Evolutionary conservation across 35 echinoderm and acorn worm species (phyloP), one percentile per base, ranked within the genome.

Genomic region (Stichopus chloronotus): DNA sequence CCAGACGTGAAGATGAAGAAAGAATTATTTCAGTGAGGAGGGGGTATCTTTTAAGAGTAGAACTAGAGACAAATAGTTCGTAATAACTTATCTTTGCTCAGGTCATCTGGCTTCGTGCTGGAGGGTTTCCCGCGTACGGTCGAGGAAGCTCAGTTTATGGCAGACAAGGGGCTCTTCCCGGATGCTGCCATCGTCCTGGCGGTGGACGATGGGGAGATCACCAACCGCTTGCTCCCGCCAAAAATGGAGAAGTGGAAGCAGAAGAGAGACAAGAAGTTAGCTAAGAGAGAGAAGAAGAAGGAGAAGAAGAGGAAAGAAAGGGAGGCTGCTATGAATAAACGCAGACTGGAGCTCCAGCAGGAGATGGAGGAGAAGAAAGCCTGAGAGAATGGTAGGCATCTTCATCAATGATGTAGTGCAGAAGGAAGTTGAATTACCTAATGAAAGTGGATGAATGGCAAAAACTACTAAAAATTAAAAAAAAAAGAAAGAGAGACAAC

Each of bases 221-320:
- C 92, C n/a, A 71, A 90, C 77, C 90, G 97, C 16, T 61, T 99
- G 19, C 94, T 99, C 20, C 97, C 97, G 19, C 97, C 97, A 9
- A 99, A 99, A 52, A 84, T 99, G 93, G 93, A 96, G 25, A 99
- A 99, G 71, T 99, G 97, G 97, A 93, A 94, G 10, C 65, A 93
- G 86, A 96, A 94, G 90, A 83, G 97, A 83, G 97, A 99, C 68
- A 90, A 92, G 52, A 81, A 93, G 56, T 10, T 96, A 53, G 97
- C 97, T 0, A 87, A 91, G 85, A 93, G 93, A 61, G 97, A 96
- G 56, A 91, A 88, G 61, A 92, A 93, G 72, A 96, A 95, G 60
- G 88, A 91, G 55, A 96, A 93, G 93, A 99, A 99, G 84, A 90
- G 90, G 78, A 99, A 95, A 80, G 97, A 98, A 90, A 57, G 95